Evolutionary conservation across 53 echinoderm and acorn worm species (phyloP).

Genomic region (Henricia sp.): DNA sequence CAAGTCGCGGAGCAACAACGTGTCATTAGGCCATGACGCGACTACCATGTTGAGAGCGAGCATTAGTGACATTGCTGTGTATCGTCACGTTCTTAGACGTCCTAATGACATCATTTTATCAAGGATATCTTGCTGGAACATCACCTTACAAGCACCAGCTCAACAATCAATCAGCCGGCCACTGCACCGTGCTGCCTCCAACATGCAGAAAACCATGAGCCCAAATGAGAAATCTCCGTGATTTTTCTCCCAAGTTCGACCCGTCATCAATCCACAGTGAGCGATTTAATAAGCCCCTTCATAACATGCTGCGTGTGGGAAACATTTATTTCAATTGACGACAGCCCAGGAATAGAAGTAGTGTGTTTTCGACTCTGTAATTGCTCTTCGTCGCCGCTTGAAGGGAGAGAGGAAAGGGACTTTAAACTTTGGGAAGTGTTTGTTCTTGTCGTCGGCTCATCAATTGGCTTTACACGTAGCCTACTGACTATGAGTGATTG

Average conservation of each 20-base stretch:
- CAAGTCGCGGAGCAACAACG: background rate
- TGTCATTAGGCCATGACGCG: background rate
- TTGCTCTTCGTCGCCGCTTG: background rate
- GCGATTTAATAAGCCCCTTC: conserved; percentile 28
- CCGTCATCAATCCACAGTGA: background rate
- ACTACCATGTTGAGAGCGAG: background rate
- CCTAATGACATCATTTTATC: conserved; percentile 47
- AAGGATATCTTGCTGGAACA: conserved; percentile 29
- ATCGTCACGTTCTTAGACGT: conserved; percentile 30
- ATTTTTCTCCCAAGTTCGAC: conserved; percentile 10
- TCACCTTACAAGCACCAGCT: background rate
- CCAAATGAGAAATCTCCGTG: conserved; percentile 42
- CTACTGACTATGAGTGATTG: background rate
- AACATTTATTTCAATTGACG: conserved; percentile 19
- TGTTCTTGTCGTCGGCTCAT: background rate
- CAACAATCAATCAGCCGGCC: conserved; percentile 34
- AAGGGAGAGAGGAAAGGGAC: conserved; percentile 15
- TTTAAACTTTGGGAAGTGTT: conserved; percentile 12
- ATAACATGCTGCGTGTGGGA: background rate
- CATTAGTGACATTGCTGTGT: background rate
- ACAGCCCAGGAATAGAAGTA: conserved; percentile 34
- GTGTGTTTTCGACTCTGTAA: background rate
- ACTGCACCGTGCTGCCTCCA: background rate
- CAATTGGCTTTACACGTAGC: background rate
- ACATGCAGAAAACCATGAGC: background rate